Percentiles rank a stretch among this genome's conserved stretches.
Evolutionary conservation across 2,113 vertebrate genomes (phyloP).

Genomic region (Bos javanicus): DNA sequence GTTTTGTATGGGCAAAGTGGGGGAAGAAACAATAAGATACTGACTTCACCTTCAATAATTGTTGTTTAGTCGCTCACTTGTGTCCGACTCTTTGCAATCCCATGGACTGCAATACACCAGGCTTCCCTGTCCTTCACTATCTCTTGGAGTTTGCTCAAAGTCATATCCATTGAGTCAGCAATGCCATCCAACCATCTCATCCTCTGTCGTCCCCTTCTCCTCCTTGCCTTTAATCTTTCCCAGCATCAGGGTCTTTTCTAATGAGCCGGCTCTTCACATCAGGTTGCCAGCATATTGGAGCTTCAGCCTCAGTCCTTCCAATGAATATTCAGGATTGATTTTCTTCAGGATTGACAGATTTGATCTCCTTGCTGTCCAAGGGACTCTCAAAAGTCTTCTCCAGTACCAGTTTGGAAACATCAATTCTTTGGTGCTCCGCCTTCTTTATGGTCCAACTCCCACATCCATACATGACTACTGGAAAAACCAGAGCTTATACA

Average conservation of each 20-base stretch:
- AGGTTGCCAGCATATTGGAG: background rate
- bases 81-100: background rate
- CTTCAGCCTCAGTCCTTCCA: background rate
- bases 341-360: background rate
- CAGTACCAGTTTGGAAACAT: background rate
- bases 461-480: background rate
- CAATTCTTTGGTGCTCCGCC: background rate
- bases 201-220: background rate
- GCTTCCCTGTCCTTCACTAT: background rate
- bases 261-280: background rate
- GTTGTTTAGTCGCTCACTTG: background rate
- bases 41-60: background rate
- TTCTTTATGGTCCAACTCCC: background rate
- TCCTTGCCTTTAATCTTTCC: background rate
- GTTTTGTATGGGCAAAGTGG: background rate
- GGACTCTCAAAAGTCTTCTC: background rate
- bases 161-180: background rate
- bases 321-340: background rate
- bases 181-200: background rate
- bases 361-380: background rate
- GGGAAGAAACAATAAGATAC: background rate
- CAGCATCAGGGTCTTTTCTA: background rate
- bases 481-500: background rate
- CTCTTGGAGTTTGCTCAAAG: background rate
- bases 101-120: background rate